Evolutionary conservation across 2,113 vertebrate genomes (phyloP), one percentile per base, ranked within the genome.

Genomic region (Polypterus senegalus): DNA sequence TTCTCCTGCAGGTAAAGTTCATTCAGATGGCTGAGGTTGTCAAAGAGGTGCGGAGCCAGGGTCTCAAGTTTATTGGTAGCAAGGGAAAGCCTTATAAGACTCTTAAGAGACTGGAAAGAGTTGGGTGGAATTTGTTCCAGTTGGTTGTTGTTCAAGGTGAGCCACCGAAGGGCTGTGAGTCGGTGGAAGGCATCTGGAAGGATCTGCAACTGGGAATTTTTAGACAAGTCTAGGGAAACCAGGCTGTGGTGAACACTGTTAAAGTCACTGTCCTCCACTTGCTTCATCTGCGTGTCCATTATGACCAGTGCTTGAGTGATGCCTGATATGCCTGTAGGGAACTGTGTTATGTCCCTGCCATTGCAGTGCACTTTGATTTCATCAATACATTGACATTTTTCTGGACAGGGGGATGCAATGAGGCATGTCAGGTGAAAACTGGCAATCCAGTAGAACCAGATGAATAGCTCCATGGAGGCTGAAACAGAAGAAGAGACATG

Each of bases 1-100:
- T 94, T 95, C 1, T 63, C 48, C 54, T 91, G 63, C 6, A 95
- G 67, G 54, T 67, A 78, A 48, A 97, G 83, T 6, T 80, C 76
- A n/a, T 46, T 9, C 27, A 95, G 85, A 58, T 82, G 74, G 9
- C 69, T 67, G 47, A 92, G 77, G 61, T 65, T 63, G 54, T 81
- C 69, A 71, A 94, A 86, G 2, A 97, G 84, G 1, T 9, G 49
- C 60, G 72, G 60, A 3, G 94, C 89, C 49, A 77, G 72, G 6
- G 66, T 69, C 74, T 65, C 71, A 48, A 96, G 58, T 9, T 67
- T 69, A 67, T 94, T 95, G 3, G 43, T 67, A 67, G 85, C 69
- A 47, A 97, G 45, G 54, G 77, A 54, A 62, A 97, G 9, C 64
- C 93, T 86, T 46, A 85, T 71, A 62, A 94, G 80, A 44, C 63